These are phyloP conservation scores for Macrotrachela quadricornifera DNA, from an alignment of 1,140 invertebrate species.

Conservation along the genomic window DNA sequence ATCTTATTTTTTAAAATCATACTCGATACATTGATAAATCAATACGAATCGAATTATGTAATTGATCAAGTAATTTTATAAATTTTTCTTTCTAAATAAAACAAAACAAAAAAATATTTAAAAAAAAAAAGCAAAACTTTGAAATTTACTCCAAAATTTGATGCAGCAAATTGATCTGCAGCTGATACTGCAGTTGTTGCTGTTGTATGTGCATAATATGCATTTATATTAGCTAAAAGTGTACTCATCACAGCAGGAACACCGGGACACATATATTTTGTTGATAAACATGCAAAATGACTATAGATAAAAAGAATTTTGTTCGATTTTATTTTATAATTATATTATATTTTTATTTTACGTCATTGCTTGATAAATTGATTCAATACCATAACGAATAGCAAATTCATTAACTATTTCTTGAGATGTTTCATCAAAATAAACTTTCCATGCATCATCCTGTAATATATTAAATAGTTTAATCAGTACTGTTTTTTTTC, in stretches of 20 bases:
- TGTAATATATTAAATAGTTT: not conserved
- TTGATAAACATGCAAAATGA: constrained; percentile 95
- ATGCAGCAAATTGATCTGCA: constrained; percentile 91
- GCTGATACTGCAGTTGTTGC: constrained; percentile 80
- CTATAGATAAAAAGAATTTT: too few relatives aligned
- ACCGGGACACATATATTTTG: constrained; percentile 91
- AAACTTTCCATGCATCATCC: constrained; percentile 65
- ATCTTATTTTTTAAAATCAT: too few relatives aligned
- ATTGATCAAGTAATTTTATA: constrained; percentile 86
- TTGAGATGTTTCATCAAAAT: constrained; percentile 88
- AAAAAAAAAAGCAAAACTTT: too few relatives aligned
- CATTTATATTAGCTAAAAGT: constrained; percentile 91
- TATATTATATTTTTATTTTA: constrained; percentile 74
- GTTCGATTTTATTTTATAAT: too few relatives aligned
- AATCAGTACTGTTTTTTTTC: constrained; percentile 45
- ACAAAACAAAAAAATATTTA: too few relatives aligned
- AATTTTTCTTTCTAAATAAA: constrained; percentile 72
- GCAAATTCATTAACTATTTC: constrained; percentile 99
- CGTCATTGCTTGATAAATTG: constrained; percentile 99
- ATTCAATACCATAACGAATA: constrained; percentile 98
- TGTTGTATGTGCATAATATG: constrained; percentile 98
- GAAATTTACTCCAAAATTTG: constrained; percentile 60
- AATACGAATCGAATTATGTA: constrained; percentile 92
- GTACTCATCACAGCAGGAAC: constrained; percentile 99
- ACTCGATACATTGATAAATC: constrained; percentile 88